A percentile compares a stretch with the other conserved stretches of the same genome.
Conservation (phyloP, 2,113 vertebrate species). For the Zapus hudsonius region DNA sequence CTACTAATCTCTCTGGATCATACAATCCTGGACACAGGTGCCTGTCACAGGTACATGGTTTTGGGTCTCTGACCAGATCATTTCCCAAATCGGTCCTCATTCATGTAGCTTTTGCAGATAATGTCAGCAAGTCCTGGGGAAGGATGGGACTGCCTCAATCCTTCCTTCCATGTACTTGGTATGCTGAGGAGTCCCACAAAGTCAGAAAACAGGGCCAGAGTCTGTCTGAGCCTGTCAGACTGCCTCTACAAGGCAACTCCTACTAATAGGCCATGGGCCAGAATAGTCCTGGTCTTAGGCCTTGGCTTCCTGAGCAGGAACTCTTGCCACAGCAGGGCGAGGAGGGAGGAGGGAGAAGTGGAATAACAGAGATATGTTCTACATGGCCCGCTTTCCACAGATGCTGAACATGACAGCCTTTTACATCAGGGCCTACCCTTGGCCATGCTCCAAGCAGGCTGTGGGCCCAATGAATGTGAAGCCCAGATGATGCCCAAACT, state of each 20-base stretch:
- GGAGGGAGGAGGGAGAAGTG: neutral
- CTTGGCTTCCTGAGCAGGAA: neutral
- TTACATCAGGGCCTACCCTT: conserved; percentile 79
- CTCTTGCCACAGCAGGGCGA: neutral
- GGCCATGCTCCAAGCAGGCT: conserved; percentile 80
- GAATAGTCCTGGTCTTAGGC: neutral
- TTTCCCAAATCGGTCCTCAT: neutral
- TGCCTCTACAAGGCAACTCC: neutral
- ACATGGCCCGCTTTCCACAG: conserved; percentile 42
- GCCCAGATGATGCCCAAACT: conserved; percentile 84
- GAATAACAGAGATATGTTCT: conserved; percentile 58
- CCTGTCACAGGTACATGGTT: neutral
- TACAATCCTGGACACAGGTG: neutral
- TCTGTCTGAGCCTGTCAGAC: neutral
- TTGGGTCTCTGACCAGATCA: neutral
- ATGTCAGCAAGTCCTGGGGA: neutral
- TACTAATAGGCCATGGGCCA: fast-evolving
- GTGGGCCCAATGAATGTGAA: conserved; percentile 79
- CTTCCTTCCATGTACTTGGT: neutral
- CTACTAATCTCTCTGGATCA: neutral
- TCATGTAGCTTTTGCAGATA: neutral
- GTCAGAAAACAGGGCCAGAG: neutral
- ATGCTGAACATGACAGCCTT: conserved; percentile 53
- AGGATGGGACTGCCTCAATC: neutral
- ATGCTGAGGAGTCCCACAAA: neutral